Conservation (phyloP, 1,140 invertebrate genomes). For the Magallana angulata region DNA sequence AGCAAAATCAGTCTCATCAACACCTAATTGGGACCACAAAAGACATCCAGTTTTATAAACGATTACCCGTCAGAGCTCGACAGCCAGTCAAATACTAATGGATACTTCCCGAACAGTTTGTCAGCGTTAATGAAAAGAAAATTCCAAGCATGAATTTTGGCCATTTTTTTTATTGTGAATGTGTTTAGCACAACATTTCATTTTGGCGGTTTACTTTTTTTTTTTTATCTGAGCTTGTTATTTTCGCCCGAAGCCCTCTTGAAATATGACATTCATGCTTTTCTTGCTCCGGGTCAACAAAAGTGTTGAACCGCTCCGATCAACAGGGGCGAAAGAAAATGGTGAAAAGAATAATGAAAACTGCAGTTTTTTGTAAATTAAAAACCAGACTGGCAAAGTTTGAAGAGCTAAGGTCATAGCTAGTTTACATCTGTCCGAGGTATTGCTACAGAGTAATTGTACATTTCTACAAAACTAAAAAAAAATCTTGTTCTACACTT, state of each 20-base stretch:
- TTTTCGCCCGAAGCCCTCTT: neutral
- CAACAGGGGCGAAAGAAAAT: neutral
- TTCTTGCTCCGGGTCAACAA: neutral
- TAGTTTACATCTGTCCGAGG: neutral
- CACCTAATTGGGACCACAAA: conserved; percentile 23
- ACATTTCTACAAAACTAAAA: too few relatives aligned
- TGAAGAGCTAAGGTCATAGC: neutral
- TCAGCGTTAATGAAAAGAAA: too few relatives aligned
- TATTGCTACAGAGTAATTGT: too few relatives aligned
- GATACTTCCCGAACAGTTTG: neutral
- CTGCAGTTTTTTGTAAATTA: conserved; percentile 4
- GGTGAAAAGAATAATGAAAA: neutral
- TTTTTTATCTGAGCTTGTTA: too few relatives aligned
- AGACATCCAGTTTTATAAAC: neutral
- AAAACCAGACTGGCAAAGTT: neutral
- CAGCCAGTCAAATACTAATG: neutral
- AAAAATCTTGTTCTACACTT: too few relatives aligned
- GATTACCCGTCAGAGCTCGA: neutral
- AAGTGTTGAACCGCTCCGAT: neutral
- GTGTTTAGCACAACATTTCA: too few relatives aligned
- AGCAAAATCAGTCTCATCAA: conserved; percentile 13
- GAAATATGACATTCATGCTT: conserved; percentile 18
- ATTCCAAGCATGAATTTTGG: too few relatives aligned
- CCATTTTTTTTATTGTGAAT: too few relatives aligned
- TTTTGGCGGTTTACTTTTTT: too few relatives aligned